Percentiles rank a stretch among this genome's conserved stretches.
phyloP scores from a whole-genome alignment of 1,140 invertebrate species.

The Venturia canescens region DNA sequence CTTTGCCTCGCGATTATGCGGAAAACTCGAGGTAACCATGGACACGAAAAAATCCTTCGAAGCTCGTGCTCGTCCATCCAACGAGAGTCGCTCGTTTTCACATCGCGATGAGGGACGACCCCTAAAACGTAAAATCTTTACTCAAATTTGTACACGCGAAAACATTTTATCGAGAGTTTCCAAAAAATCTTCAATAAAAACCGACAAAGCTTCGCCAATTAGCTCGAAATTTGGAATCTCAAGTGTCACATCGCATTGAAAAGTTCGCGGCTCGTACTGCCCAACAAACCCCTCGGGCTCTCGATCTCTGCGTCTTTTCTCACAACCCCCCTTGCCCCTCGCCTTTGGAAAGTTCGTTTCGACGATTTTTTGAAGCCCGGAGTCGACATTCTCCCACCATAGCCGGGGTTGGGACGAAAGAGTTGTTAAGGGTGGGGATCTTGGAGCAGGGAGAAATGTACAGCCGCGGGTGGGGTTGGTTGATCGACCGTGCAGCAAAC shows the following conservation, averaged over 20 bases:
- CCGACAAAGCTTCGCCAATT: background rate
- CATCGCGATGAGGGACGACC: too few species aligned
- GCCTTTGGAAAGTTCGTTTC: background rate
- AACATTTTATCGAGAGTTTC: too few species aligned
- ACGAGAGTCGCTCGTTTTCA: too few species aligned
- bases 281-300: background rate
- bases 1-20: constrained; percentile 19
- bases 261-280: background rate
- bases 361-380: constrained; percentile 16
- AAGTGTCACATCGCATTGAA: background rate
- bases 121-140: too few species aligned
- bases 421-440: constrained; percentile 28
- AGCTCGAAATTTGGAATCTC: background rate
- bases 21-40: background rate
- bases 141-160: too few species aligned
- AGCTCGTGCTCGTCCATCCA: too few species aligned
- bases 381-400: constrained; percentile 26
- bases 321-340: background rate
- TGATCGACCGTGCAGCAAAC: constrained; percentile 67
- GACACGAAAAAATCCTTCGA: background rate
- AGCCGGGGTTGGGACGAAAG: constrained; percentile 11
- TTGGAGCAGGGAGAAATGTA: constrained; percentile 41
- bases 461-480: constrained; percentile 61
- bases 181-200: too few species aligned
- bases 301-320: background rate